Conservation (phyloP, 2,113 vertebrate species). For the Mus pahari region DNA sequence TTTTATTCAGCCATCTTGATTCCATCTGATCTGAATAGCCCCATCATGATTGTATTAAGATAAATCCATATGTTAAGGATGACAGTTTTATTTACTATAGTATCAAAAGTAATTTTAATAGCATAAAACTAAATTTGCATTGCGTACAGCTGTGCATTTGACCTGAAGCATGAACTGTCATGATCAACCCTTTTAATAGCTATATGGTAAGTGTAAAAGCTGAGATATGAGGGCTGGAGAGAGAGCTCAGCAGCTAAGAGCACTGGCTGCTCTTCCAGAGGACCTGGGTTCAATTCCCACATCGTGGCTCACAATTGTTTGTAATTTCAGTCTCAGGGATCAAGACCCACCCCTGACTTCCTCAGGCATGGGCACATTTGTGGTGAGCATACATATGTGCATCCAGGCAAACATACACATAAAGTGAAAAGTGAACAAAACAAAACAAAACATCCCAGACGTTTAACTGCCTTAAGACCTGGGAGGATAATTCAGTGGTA, state of each 20-base stretch:
- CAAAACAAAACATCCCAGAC: not conserved
- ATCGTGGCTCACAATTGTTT: not conserved
- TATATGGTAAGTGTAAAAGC: slow-evolving; percentile 31
- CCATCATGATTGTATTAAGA: slow-evolving; percentile 33
- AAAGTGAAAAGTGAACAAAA: not conserved
- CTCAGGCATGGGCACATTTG: not conserved
- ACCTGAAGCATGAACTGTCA: slow-evolving; percentile 43
- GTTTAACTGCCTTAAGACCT: not conserved
- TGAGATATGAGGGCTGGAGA: not conserved
- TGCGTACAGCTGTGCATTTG: slow-evolving; percentile 34
- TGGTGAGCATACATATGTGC: not conserved
- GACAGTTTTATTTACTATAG: slow-evolving; percentile 27
- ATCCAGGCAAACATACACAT: not conserved
- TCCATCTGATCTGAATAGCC: not conserved
- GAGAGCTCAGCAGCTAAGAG: not conserved
- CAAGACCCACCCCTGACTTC: not conserved
- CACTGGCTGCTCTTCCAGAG: not conserved
- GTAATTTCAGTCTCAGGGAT: not conserved
- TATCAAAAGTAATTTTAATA: slow-evolving; percentile 51
- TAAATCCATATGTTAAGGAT: slow-evolving; percentile 34
- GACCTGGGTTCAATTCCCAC: not conserved
- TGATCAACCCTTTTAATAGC: not conserved
- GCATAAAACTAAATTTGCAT: slow-evolving; percentile 43
- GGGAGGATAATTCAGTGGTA: not conserved
- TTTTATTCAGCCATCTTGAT: slow-evolving; percentile 47